Evolutionary conservation across 1,140 invertebrate genomes (phyloP), one percentile per base, ranked within the genome.

Genomic region (Drosophila littoralis): DNA sequence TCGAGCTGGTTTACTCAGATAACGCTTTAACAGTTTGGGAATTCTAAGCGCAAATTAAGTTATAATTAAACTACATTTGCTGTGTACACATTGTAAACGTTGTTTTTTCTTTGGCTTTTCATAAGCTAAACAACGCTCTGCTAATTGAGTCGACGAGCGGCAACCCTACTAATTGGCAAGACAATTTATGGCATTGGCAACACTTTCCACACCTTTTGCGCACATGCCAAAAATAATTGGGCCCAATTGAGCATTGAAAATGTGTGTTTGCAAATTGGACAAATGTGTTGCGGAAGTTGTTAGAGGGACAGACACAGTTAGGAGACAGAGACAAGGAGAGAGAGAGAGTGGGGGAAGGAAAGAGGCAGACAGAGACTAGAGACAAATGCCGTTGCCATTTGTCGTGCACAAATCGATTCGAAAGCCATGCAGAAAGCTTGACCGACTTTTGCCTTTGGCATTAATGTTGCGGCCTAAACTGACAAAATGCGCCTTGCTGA

Each of bases 231-330:
- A 80, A 81, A 86, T 86, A 86, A 86, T 86, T 86, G 82, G 82
- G 79, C 67, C 81, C 82, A 85, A 88, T 88, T 86, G 83, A 76
- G 73, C 83, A 75, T 60, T 59, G 69, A 48, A 77, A 72, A 51
- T 79, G 51, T 75, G 45, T 75, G 42, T 71, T 71, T 84, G 81
- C 83, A 86, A 86, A 86, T 86, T 86, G 78, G 79, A 70, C 83
- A 86, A 86, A 88, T 88, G 83, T 82, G 79, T 82, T 82, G 73
- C 83, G 83, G 83, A 88, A 88, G 79, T 88, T 77, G 83, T 88
- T 86, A 75, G 61, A 43, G 17, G 61, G 36, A 54, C 48, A 65
- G 33, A 55, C 48, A 74, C 40, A 50, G 9, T 28, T 28, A 28
- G 22, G 46, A 35, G 15, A 36, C 13, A 36, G 17, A 42, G 32